Evolutionary conservation across 1,140 invertebrate genomes (phyloP), one percentile per base, ranked within the genome.

Genomic region (Cheumatopsyche charites): DNA sequence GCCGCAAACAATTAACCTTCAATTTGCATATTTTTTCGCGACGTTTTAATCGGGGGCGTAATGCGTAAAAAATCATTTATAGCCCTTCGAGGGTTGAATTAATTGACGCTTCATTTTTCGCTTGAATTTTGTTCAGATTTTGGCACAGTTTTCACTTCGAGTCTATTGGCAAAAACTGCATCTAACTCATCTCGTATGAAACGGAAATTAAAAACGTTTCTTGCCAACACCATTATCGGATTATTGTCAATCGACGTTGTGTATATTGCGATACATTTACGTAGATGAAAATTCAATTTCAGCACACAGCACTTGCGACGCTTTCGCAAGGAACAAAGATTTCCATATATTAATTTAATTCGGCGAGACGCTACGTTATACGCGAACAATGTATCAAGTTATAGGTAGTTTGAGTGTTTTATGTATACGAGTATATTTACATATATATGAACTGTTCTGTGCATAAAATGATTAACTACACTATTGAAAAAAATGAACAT

Each of bases 281-380:
- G 29, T 58, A 25, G 17, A 58, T 6, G 17, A 58, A 58, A 58
- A 58, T 58, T 58, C 55, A 58, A 58, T 58, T 58, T 58, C 55
- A 26, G 21, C 21, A 58, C n/a, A n/a, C 21, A 25, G 55, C 55
- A 58, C 55, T 58, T 23, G 55, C 21, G 21, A 25, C 17, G 55
- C 55, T 58, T 58, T 58, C 55, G 1, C 21, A 25, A 58, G 47
- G 55, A 58, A 58, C 55, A 58, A 58, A 58, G 55, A 58, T 58
- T 58, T 58, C 55, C 55, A 58, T 58, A 58, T 58, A 58, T 58
- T 58, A 58, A 58, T 58, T 58, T 58, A 58, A 58, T 58, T 58
- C 55, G 55, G 21, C 55, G 55, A 58, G 55, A 58, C 55, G 55
- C 55, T 58, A 17, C 55, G 21, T 19, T 58, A 12, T 36, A 36